Percentiles rank a stretch among this genome's conserved stretches.
phyloP scores from a whole-genome alignment of 2,888 invertebrate species.

The Thecocarcelia acutangulata region DNA sequence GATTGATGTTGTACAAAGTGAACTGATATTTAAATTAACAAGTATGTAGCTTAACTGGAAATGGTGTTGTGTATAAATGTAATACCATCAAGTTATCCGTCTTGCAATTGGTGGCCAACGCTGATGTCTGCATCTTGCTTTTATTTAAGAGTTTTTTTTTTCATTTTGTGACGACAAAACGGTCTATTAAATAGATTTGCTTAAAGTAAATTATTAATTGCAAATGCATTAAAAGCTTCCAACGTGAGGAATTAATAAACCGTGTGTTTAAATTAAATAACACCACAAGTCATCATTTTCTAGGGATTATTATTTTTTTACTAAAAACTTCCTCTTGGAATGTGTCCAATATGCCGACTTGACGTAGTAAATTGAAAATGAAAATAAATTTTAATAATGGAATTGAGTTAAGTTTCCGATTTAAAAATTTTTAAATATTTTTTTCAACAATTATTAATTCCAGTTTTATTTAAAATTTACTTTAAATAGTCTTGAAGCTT shows the following conservation, averaged over 20 bases:
- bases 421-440: neutral
- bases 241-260: constrained; percentile 49
- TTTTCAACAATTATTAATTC: too few species aligned
- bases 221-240: constrained; percentile 54
- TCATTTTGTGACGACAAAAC: neutral
- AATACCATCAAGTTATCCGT: constrained; percentile 4
- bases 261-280: constrained; percentile 55
- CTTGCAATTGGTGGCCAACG: constrained; percentile 20
- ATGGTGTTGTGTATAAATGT: constrained; percentile 22
- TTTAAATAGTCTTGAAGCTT: too few species aligned
- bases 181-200: constrained; percentile 42
- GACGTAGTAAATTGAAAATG: neutral
- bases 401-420: neutral
- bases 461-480: too few species aligned
- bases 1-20: too few species aligned
- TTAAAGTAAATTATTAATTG: constrained; percentile 50
- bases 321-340: neutral
- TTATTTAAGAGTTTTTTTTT: neutral
- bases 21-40: too few species aligned
- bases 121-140: neutral
- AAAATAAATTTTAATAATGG: neutral
- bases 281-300: constrained; percentile 11
- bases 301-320: constrained; percentile 9
- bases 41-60: neutral
- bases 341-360: neutral